Base-by-base conservation (phyloP, 92 coral and sea anemone genomes). In the Heteractis magnifica region DNA sequence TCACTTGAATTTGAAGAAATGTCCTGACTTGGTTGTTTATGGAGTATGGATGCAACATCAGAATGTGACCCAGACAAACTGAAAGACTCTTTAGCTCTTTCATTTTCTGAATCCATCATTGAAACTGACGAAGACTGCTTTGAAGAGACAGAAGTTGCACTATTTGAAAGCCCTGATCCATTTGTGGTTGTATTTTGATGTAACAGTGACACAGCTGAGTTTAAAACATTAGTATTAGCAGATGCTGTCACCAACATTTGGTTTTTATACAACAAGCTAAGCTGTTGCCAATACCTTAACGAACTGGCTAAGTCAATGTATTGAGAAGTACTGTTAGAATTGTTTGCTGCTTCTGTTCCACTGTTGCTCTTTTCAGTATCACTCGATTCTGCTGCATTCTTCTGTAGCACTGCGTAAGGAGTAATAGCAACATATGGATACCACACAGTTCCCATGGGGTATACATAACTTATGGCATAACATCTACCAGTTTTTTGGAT, bases 251-350 rank as follows among this genome's bases (percentile, higher is more conserved):
- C 89, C 41, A 94, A 92, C 79, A 87, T 79, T 72, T 89, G 85
- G 77, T 82, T 91, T 62, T 92, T 90, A 81, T 91, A 94, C 83
- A 91, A 83, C 72, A 94, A 84, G 72, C 85, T 89, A 74, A 90
- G 87, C 68, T 94, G 97, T 55, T 93, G 98, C 95, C 98, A 94
- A 83, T 94, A 94, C 53, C 95, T 83, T 83, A 92, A 77, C 62
- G 98, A 91, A 75, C 95, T 90, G 20, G 98, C 92, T 74, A 94
- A 83, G 81, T 94, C 98, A 85, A 94, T 94, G 65, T 92, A 94
- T 90, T 91, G 98, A 72, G 90, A 78, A 19, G 85, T 50, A 34
- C 52, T 51, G 59, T 72, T n/a, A 8, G 50, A 7, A 20, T 12
- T 19, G n/a, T 20, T 86, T 3, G 14, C 19, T 49, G 14, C 77